Conservation (phyloP, 2,888 invertebrate genomes). For the Apamea monoglypha region DNA sequence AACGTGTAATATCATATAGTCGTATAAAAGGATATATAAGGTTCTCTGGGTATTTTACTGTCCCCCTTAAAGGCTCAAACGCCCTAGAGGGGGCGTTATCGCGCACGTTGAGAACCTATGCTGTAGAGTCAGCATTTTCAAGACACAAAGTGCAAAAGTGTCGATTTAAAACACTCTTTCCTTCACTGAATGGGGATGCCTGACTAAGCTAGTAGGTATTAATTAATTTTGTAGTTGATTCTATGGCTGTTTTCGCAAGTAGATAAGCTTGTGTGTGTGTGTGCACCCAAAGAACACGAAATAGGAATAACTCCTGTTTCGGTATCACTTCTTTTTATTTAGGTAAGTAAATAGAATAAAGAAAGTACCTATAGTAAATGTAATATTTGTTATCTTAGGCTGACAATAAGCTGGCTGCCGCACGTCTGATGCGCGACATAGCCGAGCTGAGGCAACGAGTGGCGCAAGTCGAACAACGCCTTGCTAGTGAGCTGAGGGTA, state of each 20-base stretch:
- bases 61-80: too few relatives aligned
- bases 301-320: too few relatives aligned
- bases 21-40: too few relatives aligned
- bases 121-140: too few relatives aligned
- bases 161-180: background rate
- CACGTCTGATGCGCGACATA: conserved; percentile 87
- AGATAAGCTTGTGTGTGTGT: background rate
- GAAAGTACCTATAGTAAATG: too few relatives aligned
- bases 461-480: conserved; percentile 82
- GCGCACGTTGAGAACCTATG: too few relatives aligned
- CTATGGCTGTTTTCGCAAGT: background rate
- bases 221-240: background rate
- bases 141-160: background rate
- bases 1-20: too few relatives aligned
- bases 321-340: background rate
- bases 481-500: conserved; percentile 86
- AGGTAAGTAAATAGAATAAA: too few relatives aligned
- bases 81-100: too few relatives aligned
- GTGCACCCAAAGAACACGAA: too few relatives aligned
- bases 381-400: conserved; percentile 73
- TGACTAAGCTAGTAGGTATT: background rate
- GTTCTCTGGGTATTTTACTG: too few relatives aligned
- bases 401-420: conserved; percentile 87
- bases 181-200: background rate
- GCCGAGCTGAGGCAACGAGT: conserved; percentile 87